Conservation (phyloP, 2,797 vertebrate species). For the Hydrophis major region DNA sequence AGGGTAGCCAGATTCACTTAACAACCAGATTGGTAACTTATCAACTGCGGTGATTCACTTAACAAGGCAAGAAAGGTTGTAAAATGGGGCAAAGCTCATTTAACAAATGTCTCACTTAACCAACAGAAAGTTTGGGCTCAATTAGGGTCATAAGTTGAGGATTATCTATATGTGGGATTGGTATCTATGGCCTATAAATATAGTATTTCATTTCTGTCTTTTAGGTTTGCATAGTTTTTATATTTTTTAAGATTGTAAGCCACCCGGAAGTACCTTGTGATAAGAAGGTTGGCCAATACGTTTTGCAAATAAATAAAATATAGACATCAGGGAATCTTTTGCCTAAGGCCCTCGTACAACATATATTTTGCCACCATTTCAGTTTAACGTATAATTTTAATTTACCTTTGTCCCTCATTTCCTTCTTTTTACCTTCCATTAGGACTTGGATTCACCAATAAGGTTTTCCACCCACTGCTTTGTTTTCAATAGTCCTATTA, state of each 20-base stretch:
- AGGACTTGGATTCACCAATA: too few relatives aligned
- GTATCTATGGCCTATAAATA: neutral
- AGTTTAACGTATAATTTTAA: neutral
- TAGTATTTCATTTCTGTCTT: neutral
- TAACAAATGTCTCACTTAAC: too few relatives aligned
- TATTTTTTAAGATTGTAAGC: neutral
- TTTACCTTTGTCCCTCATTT: neutral
- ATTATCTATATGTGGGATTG: neutral
- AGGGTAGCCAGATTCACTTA: too few relatives aligned
- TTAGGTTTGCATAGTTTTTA: neutral
- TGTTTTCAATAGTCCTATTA: neutral
- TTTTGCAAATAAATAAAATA: neutral
- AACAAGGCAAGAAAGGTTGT: too few relatives aligned
- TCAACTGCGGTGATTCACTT: too few relatives aligned
- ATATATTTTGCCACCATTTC: neutral
- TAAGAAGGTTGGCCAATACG: neutral
- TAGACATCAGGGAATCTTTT: neutral
- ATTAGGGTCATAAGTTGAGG: too few relatives aligned
- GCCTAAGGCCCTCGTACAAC: neutral
- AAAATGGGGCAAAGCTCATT: too few relatives aligned
- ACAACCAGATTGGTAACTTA: too few relatives aligned
- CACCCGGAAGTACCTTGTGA: neutral
- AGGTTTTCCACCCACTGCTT: neutral
- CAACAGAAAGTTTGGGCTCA: too few relatives aligned
- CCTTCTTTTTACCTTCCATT: too few relatives aligned